Evolutionary conservation across 2,888 invertebrate genomes (phyloP).

Genomic region (Pandemis corylana): DNA sequence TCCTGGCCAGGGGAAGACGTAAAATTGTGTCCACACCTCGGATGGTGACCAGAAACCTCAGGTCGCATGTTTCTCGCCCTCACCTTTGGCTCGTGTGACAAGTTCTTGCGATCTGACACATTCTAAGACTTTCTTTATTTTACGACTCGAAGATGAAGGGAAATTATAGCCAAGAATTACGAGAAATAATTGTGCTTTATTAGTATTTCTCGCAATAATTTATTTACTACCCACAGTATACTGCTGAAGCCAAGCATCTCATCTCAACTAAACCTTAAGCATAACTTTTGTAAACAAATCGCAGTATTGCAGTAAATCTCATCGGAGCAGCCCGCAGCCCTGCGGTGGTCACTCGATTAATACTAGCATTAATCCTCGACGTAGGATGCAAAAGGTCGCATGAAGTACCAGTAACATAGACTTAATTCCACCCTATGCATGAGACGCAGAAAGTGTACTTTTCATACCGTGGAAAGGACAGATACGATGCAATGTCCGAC

Average conservation of each 20-base stretch:
- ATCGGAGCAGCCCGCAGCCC: slow-evolving; percentile 40
- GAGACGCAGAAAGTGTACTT: not conserved
- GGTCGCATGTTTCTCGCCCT: too few species aligned
- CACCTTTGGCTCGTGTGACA: too few species aligned
- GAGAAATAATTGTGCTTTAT: not conserved
- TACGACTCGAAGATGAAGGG: too few species aligned
- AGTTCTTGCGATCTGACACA: too few species aligned
- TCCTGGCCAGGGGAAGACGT: too few species aligned
- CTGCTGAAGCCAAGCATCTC: not conserved
- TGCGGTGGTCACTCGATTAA: slow-evolving; percentile 82
- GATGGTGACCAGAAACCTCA: too few species aligned
- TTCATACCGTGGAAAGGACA: not conserved
- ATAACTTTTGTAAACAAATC: slow-evolving; percentile 6
- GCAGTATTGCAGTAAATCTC: slow-evolving; percentile 17
- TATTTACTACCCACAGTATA: not conserved
- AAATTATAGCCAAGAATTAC: too few species aligned
- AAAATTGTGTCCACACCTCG: too few species aligned
- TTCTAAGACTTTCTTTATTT: too few species aligned
- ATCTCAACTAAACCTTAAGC: not conserved
- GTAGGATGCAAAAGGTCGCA: not conserved
- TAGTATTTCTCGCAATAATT: not conserved
- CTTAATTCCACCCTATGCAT: not conserved
- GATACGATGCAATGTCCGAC: not conserved
- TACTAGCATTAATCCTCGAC: slow-evolving; percentile 77
- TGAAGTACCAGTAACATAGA: not conserved